phyloP scores from a whole-genome alignment of 1,140 invertebrate species.

The Trachelipus rathkii region DNA sequence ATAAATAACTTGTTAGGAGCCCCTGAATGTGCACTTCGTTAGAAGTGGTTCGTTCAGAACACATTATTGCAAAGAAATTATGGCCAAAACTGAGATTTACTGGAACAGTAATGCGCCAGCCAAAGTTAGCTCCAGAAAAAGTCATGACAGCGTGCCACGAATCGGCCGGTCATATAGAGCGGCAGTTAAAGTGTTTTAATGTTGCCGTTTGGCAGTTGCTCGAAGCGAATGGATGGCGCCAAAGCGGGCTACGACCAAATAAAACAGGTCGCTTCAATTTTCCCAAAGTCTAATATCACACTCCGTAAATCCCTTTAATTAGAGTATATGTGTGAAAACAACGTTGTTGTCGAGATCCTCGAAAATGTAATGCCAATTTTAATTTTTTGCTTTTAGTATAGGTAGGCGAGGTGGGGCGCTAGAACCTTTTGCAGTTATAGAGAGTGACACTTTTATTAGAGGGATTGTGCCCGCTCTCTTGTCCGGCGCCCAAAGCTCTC shows the following conservation, averaged over 20 bases:
- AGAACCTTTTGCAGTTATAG: too few relatives aligned
- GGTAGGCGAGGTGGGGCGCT: too few relatives aligned
- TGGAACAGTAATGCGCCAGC: too few relatives aligned
- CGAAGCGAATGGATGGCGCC: constrained; percentile 29
- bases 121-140: not conserved
- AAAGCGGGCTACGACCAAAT: constrained; percentile 31
- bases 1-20: too few relatives aligned
- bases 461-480: too few relatives aligned
- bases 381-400: too few relatives aligned
- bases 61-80: too few relatives aligned
- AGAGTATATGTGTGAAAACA: too few relatives aligned
- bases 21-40: not conserved
- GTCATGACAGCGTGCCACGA: not conserved
- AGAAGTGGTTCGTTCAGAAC: not conserved
- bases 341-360: constrained; percentile 39
- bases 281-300: constrained; percentile 39
- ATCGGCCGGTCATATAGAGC: constrained; percentile 18
- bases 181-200: constrained; percentile 35
- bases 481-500: too few relatives aligned
- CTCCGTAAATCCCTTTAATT: too few relatives aligned
- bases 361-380: constrained; percentile 38
- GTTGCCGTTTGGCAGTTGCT: constrained; percentile 30
- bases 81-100: too few relatives aligned
- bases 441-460: too few relatives aligned
- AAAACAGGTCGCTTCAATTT: constrained; percentile 37